Percentiles rank a stretch among this genome's conserved stretches.
These are phyloP conservation scores for Geotrupes spiniger DNA, from an alignment of 2,888 invertebrate genomes.

Conservation along the genomic window DNA sequence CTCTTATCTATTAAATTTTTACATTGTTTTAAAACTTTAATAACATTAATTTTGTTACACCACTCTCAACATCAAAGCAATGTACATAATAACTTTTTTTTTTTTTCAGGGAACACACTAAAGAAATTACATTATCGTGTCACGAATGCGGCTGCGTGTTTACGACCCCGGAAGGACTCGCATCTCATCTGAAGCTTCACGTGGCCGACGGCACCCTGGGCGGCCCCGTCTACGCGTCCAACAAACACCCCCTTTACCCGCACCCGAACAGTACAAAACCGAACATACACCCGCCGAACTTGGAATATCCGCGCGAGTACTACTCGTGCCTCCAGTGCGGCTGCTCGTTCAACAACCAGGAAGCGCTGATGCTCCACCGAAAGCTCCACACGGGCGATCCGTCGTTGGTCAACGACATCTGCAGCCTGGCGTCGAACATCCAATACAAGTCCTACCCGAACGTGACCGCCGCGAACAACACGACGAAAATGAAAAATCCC, in stretches of 20 bases:
- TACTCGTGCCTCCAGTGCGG: slow-evolving; percentile 56
- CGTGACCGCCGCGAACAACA: slow-evolving; percentile 16
- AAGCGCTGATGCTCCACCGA: slow-evolving; percentile 75
- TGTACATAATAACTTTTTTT: too few relatives aligned
- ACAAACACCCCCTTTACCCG: too few relatives aligned
- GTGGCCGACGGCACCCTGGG: slow-evolving; percentile 58
- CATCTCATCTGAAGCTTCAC: slow-evolving; percentile 75
- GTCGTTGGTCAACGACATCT: slow-evolving; percentile 76
- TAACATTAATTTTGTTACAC: too few relatives aligned
- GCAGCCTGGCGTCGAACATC: slow-evolving; percentile 75
- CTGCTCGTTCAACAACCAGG: slow-evolving; percentile 64
- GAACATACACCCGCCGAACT: slow-evolving; percentile 25
- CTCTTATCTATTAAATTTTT: too few relatives aligned
- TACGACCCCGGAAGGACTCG: slow-evolving; percentile 70
- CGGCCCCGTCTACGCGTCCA: too few relatives aligned
- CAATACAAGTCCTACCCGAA: slow-evolving; percentile 48
- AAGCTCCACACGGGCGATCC: slow-evolving; percentile 78
- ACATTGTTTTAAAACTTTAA: too few relatives aligned
- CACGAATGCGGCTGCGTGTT: slow-evolving; percentile 65
- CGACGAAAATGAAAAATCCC: slow-evolving; percentile 8
- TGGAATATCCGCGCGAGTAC: slow-evolving; percentile 14
- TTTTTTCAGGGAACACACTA: neutral
- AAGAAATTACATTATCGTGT: slow-evolving; percentile 24
- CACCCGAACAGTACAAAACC: slow-evolving; percentile 36
- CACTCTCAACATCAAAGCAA: too few relatives aligned